phyloP scores from a whole-genome alignment of 2,797 vertebrate genomes.

The Anisognathus igniventris region DNA sequence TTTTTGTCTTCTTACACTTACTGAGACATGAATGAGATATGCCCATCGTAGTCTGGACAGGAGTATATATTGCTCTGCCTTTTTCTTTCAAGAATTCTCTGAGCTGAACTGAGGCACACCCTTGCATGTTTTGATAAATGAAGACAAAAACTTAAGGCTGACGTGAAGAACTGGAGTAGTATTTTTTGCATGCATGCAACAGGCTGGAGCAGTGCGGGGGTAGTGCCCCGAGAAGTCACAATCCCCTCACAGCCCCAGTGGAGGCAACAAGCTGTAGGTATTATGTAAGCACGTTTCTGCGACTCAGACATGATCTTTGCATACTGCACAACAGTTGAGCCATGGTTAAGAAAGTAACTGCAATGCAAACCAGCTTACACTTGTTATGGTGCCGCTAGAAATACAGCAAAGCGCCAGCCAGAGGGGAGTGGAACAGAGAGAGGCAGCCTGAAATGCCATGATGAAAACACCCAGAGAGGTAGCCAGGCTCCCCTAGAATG shows the following conservation, averaged over 20 bases:
- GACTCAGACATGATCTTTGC: background rate
- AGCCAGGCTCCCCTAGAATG: background rate
- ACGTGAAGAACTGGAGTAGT: fast-evolving
- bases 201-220: background rate
- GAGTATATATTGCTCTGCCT: background rate
- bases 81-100: background rate
- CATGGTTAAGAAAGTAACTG: fast-evolving
- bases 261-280: background rate
- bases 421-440: background rate
- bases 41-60: background rate
- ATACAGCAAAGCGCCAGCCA: background rate
- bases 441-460: background rate
- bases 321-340: fast-evolving
- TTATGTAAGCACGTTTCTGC: background rate
- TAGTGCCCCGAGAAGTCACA: background rate
- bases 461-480: background rate
- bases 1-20: background rate
- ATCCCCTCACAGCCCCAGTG: background rate
- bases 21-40: background rate
- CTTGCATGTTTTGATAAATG: background rate
- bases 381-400: background rate
- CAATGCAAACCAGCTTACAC: background rate
- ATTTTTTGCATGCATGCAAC: background rate
- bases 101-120: background rate
- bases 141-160: background rate